Percentiles rank a stretch among this genome's conserved stretches.
These are phyloP conservation scores for Hydriomena furcata DNA, from an alignment of 2,888 invertebrate species.

Conservation along the genomic window DNA sequence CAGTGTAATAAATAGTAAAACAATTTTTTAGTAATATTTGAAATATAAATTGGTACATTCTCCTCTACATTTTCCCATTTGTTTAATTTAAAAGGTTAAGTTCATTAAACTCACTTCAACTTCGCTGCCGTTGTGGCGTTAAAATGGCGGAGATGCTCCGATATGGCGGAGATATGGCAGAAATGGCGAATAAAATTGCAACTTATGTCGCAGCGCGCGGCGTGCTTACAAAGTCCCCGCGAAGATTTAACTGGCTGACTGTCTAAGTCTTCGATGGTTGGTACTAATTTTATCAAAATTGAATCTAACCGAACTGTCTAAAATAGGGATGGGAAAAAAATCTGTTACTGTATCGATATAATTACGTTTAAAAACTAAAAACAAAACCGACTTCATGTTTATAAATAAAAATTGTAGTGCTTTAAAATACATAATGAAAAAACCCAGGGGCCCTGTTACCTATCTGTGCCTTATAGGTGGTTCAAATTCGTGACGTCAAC, in stretches of 20 bases:
- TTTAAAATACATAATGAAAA: no score
- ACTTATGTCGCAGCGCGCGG: slow-evolving; percentile 26
- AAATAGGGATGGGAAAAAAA: slow-evolving; percentile 22
- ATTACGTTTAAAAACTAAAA: no score
- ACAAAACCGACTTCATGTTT: no score
- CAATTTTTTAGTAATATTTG: no score
- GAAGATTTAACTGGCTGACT: slow-evolving; percentile 25
- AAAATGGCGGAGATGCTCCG: slow-evolving; percentile 9
- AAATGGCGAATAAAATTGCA: slow-evolving; percentile 20
- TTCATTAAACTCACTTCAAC: slow-evolving; percentile 15
- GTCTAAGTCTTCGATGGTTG: slow-evolving; percentile 18
- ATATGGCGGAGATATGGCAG: slow-evolving; percentile 18
- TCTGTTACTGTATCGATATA: neutral
- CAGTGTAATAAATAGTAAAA: no score
- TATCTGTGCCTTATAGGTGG: no score
- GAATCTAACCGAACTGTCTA: slow-evolving; percentile 33
- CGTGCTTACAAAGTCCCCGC: slow-evolving; percentile 23
- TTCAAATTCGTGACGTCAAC: no score
- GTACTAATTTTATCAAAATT: slow-evolving; percentile 40
- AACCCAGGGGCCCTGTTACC: no score
- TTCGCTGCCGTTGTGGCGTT: slow-evolving; percentile 17
- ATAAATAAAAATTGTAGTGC: no score
- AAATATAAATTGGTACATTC: no score
- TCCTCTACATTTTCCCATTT: neutral
- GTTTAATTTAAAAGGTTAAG: slow-evolving; percentile 15